Conservation (phyloP, 2,888 invertebrate genomes). For the Ellobium chinense region DNA sequence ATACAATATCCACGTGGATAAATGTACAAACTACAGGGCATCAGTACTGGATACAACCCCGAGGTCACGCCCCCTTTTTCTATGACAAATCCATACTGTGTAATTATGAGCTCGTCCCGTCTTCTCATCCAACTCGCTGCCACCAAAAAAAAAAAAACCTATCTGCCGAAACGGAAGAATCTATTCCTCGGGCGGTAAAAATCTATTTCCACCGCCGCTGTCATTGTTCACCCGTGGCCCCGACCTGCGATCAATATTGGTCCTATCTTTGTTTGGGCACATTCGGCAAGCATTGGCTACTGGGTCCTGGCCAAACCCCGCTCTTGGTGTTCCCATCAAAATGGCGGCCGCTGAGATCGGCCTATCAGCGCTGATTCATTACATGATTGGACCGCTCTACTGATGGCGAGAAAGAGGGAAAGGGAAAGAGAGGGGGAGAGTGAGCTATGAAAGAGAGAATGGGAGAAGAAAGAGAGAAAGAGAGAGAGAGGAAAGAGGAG, state of each 20-base stretch:
- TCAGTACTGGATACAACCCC: background rate
- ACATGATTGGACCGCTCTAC: too few relatives aligned
- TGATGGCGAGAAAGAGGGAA: background rate
- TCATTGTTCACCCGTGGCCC: background rate
- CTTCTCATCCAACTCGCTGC: background rate
- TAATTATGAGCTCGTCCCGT: background rate
- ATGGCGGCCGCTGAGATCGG: background rate
- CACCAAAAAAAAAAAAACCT: background rate
- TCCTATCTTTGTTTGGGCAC: slow-evolving; percentile 10
- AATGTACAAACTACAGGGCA: too few relatives aligned
- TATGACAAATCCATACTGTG: background rate
- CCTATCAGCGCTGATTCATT: background rate
- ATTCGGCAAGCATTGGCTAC: slow-evolving; percentile 20
- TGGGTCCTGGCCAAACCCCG: slow-evolving; percentile 2
- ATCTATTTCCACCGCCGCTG: background rate
- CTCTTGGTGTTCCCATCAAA: background rate
- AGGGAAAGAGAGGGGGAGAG: background rate
- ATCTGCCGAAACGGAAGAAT: background rate
- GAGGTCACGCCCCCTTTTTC: background rate
- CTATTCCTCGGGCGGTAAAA: background rate
- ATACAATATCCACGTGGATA: background rate
- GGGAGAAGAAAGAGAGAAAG: too few relatives aligned
- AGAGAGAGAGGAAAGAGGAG: too few relatives aligned
- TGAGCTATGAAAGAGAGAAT: too few relatives aligned
- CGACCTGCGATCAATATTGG: slow-evolving; percentile 19